phyloP scores from a whole-genome alignment of 2,888 invertebrate species.

The Papilio demoleus region DNA sequence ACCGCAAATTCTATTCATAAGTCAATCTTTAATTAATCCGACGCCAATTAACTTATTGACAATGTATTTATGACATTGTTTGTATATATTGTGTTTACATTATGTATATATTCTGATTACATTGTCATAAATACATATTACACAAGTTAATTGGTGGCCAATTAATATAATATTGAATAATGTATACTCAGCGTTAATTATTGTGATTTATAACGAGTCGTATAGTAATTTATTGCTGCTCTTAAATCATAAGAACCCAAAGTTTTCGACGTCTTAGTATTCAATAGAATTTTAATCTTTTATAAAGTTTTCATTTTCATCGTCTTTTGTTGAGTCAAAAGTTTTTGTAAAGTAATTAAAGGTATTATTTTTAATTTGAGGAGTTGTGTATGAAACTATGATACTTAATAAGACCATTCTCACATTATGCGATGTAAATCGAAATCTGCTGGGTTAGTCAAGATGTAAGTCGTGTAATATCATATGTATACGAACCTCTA shows the following conservation, averaged over 20 bases:
- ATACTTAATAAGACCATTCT: too few relatives aligned
- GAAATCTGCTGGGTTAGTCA: too few relatives aligned
- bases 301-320: conserved; percentile 14
- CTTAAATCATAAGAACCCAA: not conserved
- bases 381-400: not conserved
- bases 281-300: conserved; percentile 20
- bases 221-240: too few relatives aligned
- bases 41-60: conserved; percentile 6
- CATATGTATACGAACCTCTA: too few relatives aligned
- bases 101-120: not conserved
- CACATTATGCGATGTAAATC: too few relatives aligned
- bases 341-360: conserved; percentile 20
- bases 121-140: conserved; percentile 1
- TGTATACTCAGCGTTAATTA: not conserved
- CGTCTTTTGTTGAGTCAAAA: conserved; percentile 11
- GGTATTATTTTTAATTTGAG: conserved; percentile 10
- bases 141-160: conserved; percentile 1
- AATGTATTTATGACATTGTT: conserved; percentile 4
- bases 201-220: not conserved
- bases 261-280: conserved; percentile 3
- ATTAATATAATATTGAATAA: not conserved
- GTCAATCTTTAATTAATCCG: not conserved
- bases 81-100: not conserved
- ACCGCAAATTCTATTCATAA: not conserved
- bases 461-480: too few relatives aligned